These are phyloP conservation scores for Hedya salicella DNA, from an alignment of 2,888 invertebrate genomes.

Conservation along the genomic window DNA sequence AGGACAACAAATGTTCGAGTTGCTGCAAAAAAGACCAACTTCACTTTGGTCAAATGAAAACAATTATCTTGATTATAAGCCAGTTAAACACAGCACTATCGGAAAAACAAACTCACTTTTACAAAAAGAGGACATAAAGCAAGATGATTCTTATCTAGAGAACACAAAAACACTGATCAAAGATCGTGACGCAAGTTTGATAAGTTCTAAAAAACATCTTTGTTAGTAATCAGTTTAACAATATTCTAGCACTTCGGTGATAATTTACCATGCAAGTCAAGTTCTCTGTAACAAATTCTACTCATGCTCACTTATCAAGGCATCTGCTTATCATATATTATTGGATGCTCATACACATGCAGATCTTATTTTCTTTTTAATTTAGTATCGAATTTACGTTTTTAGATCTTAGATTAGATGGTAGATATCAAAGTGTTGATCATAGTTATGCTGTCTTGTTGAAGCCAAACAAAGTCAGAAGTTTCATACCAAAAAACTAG, in stretches of 20 bases:
- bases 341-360: not conserved
- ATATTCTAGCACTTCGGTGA: not conserved
- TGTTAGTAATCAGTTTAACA: too few relatives aligned
- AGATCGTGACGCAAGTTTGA: conserved; percentile 10
- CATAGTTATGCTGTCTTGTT: not conserved
- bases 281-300: conserved; percentile 10
- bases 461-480: not conserved
- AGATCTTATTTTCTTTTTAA: not conserved
- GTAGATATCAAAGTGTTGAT: not conserved
- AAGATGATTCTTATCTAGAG: not conserved
- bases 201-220: conserved; percentile 9
- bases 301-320: conserved; percentile 11
- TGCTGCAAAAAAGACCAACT: not conserved
- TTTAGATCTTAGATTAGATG: not conserved
- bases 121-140: not conserved
- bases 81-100: not conserved
- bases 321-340: conserved; percentile 11
- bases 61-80: conserved; percentile 3
- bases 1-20: conserved; percentile 6
- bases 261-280: conserved; percentile 7
- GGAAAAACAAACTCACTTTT: conserved; percentile 1
- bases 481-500: conserved; percentile 27
- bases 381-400: not conserved
- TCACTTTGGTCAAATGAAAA: not conserved
- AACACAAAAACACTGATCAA: not conserved